Evolutionary conservation across 2,797 vertebrate species (phyloP), one percentile per base, ranked within the genome.

Genomic region (Lacerta agilis): DNA sequence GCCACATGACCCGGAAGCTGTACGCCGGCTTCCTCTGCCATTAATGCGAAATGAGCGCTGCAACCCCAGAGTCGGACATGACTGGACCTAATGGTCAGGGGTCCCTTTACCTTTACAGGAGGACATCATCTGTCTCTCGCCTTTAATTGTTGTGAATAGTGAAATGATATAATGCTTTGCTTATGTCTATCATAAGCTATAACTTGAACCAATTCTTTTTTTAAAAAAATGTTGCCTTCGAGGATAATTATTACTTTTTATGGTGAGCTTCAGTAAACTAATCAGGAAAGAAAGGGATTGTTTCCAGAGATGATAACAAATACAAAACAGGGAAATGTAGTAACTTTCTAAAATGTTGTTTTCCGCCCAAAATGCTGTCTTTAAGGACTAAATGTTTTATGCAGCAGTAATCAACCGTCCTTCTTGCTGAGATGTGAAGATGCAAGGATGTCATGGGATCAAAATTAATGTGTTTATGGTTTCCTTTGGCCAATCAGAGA

Each of bases 381-480:
- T 91, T 90, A 64, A 79, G 64, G 73, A 79, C 64, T 93, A 88
- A 92, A 61, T 84, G 81, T 90, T 92, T 86, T 87, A 90, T 92
- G 89, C 36, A 73, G 69, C 83, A 86, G 84, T 92, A 92, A 91
- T 93, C 93, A 92, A 3, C 38, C 82, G 29, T 27, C 3, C 29
- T 91, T 87, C 93, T 90, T 88, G 89, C 92, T 94, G 91, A 58
- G 91, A 73, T 89, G 69, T 80, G 86, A 86, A 94, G 92, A 92
- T 89, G 61, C 77, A 92, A 90, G 72, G 43, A 49, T 78, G 80
- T 64, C 79, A 86, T 6, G 20, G 90, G 66, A 90, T 88, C 67
- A 90, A 83, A 92, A 91, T 87, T 92, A 93, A 90, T 94, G 90
- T 73, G 41, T 84, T 93, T 94, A 25, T 89, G 91, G 92, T 86